Base-by-base conservation (phyloP, 2,113 vertebrate genomes). In the Myiozetetes cayanensis region DNA sequence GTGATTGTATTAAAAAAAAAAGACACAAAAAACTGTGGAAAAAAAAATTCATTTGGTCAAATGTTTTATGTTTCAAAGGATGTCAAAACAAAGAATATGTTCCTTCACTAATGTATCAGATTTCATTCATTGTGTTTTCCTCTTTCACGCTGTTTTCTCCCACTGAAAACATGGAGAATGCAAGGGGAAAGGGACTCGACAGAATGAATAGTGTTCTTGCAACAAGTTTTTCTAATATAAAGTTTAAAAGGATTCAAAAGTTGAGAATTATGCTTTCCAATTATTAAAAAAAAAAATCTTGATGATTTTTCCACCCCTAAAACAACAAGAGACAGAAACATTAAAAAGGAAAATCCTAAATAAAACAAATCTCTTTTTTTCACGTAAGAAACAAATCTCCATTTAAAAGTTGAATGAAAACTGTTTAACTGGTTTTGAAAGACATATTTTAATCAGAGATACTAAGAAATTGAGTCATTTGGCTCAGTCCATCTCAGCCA, bases 391-490 rank as follows among this genome's bases (percentile, higher is more conserved):
- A 83, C 4, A 85, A 50, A 58, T 2, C 2, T 35, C 44, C 12
- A 6, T 47, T 92, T 70, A 74, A 89, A 33, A 87, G 87, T 68
- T 55, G 72, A 81, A 89, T 75, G 4, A 86, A 76, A 93, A 89
- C 31, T 56, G 19, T 65, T 87, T 49, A 78, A 75, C 47, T 81
- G 41, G 12, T 91, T 95, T 92, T 93, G 55, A 87, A 94, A 95
- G 10, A 52, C 87, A 68, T 24, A 80, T 70, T 71, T 95, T 55
- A 95, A 90, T 74, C 63, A 80, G 55, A 86, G 33, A 56, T 90
- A 37, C 22, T 77, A 88, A 90, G 31, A 94, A 85, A 94, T 7
- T 76, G 85, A 96, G 67, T 95, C 71, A 80, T 82, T 90, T 93
- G 74, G 24, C 87, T 96, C 67, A 71, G 78, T 44, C 85, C 55